These are phyloP conservation scores for Aegithalos caudatus DNA, from an alignment of 2,113 vertebrate species.

Conservation along the genomic window DNA sequence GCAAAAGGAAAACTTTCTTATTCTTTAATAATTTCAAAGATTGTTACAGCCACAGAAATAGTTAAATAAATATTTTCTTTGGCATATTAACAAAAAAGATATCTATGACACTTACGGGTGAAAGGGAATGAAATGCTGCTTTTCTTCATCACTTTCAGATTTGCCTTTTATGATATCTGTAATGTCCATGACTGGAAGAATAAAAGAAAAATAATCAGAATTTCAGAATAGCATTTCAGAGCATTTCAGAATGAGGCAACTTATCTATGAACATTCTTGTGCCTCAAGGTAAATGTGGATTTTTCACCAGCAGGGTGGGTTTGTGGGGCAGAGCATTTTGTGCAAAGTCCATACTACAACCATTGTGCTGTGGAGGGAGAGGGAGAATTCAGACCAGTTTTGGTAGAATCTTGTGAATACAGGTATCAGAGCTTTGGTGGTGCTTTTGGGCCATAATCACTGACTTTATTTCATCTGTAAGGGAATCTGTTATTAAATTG, in stretches of 20 bases:
- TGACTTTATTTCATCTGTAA: neutral
- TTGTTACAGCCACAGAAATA: neutral
- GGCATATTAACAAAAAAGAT: neutral
- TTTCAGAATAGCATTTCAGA: neutral
- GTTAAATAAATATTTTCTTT: neutral
- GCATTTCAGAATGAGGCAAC: too few species aligned
- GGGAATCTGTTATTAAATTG: neutral
- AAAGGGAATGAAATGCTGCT: constrained; percentile 96
- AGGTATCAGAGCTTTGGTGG: neutral
- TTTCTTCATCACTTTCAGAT: constrained; percentile 92
- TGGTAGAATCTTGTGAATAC: neutral
- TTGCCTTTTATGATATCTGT: constrained; percentile 96
- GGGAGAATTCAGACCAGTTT: neutral
- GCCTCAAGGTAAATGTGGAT: neutral
- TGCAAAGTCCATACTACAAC: neutral
- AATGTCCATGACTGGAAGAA: constrained; percentile 92
- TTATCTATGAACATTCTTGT: neutral
- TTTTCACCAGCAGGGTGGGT: neutral
- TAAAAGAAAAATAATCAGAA: neutral
- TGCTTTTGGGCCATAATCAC: neutral
- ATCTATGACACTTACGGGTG: constrained; percentile 80
- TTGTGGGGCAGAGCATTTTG: neutral
- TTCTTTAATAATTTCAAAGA: neutral
- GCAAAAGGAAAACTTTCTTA: neutral
- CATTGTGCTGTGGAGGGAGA: neutral